Percentiles rank a stretch among this genome's conserved stretches.
These are phyloP conservation scores for Anagyrus pseudococci DNA, from an alignment of 2,888 invertebrate genomes.

Conservation along the genomic window DNA sequence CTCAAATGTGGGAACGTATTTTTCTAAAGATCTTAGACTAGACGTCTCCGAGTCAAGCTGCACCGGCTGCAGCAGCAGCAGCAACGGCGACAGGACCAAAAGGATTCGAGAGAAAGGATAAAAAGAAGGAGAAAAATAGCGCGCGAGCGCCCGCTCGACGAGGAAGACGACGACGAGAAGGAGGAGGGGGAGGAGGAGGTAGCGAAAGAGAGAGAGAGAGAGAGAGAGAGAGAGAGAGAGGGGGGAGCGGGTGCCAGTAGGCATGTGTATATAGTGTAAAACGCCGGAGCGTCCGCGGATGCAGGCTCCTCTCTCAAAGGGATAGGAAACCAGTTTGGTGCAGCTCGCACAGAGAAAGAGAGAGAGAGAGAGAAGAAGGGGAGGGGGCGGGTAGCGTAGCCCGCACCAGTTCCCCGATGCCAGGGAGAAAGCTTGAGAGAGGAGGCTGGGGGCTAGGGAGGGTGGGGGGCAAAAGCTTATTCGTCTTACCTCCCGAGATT, in stretches of 20 bases:
- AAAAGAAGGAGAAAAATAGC: constrained; percentile 24
- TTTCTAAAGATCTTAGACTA: constrained; percentile 35
- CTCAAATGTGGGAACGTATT: constrained; percentile 37
- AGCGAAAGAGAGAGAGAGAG: too few species aligned
- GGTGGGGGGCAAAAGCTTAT: constrained; percentile 30
- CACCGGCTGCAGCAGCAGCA: constrained; percentile 29
- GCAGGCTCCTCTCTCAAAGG: constrained; percentile 34
- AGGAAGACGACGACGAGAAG: too few species aligned
- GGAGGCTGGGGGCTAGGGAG: too few species aligned
- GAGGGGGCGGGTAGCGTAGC: too few species aligned
- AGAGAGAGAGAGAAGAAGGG: too few species aligned
- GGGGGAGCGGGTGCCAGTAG: too few species aligned
- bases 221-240: too few species aligned
- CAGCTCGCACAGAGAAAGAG: constrained; percentile 19
- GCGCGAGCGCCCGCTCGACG: neutral
- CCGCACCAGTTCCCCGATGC: too few species aligned
- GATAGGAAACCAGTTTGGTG: constrained; percentile 52
- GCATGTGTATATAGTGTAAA: constrained; percentile 7
- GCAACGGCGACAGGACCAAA: constrained; percentile 24
- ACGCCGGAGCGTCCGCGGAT: constrained; percentile 17
- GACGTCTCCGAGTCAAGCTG: constrained; percentile 32
- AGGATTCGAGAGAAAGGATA: constrained; percentile 36
- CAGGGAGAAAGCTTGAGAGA: constrained; percentile 1
- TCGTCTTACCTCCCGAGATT: too few species aligned
- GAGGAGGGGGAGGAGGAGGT: too few species aligned